phyloP scores from a whole-genome alignment of 2,888 invertebrate species.

The Metalampra italica region DNA sequence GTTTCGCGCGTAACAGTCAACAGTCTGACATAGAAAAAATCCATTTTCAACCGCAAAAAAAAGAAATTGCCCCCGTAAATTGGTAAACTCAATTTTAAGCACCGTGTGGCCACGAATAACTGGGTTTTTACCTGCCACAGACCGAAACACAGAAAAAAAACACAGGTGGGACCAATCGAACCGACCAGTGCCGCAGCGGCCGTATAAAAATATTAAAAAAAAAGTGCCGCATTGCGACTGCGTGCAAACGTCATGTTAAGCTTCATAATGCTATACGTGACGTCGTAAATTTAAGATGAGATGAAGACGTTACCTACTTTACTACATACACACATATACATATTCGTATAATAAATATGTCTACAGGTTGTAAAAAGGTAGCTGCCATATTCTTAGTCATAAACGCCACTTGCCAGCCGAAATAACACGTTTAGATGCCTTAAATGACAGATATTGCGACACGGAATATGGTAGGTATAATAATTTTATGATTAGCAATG shows the following conservation, averaged over 20 bases:
- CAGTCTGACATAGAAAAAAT: too few species aligned
- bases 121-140: background rate
- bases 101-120: background rate
- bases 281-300: constrained; percentile 5
- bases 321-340: background rate
- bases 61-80: background rate
- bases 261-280: constrained; percentile 4
- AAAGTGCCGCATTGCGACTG: constrained; percentile 1
- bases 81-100: background rate
- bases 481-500: too few species aligned
- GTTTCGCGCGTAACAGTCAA: too few species aligned
- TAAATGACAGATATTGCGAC: too few species aligned
- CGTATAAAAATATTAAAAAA: background rate
- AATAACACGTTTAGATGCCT: too few species aligned
- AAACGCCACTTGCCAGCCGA: too few species aligned
- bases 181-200: background rate
- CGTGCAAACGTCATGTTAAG: background rate
- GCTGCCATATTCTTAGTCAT: too few species aligned
- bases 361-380: background rate
- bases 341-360: too few species aligned
- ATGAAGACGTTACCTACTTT: background rate
- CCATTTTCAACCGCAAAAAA: too few species aligned
- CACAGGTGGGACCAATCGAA: constrained; percentile 2
- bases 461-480: too few species aligned
- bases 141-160: background rate